Conservation (phyloP, 2,888 invertebrate genomes). For the Zeuzera pyrina region DNA sequence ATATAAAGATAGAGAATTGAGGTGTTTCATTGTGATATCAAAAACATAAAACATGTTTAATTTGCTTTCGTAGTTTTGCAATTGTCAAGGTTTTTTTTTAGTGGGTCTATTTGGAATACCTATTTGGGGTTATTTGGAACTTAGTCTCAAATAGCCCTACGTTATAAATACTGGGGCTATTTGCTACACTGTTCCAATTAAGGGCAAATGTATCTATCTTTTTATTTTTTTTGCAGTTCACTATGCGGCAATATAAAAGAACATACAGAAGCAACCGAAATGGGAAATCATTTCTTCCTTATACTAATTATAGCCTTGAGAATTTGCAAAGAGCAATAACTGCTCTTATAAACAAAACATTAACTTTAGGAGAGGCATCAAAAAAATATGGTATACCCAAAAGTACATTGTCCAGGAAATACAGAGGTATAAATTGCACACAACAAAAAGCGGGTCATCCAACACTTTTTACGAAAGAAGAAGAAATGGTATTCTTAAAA, state of each 20-base stretch:
- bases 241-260: background rate
- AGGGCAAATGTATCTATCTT: too few species aligned
- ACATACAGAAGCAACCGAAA: background rate
- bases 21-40: too few species aligned
- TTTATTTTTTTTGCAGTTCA: too few species aligned
- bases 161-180: too few species aligned
- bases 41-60: too few species aligned
- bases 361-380: conserved; percentile 6
- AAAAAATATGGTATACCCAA: conserved; percentile 9
- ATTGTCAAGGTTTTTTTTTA: too few species aligned
- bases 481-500: conserved; percentile 7
- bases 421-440: conserved; percentile 10
- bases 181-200: too few species aligned
- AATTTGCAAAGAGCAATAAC: conserved; percentile 9
- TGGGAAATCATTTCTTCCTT: background rate
- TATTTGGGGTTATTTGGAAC: too few species aligned
- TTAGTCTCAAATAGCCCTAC: too few species aligned
- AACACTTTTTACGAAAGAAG: conserved; percentile 10
- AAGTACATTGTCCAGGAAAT: conserved; percentile 11
- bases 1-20: too few species aligned
- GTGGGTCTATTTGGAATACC: too few species aligned
- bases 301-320: background rate
- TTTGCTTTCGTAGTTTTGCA: too few species aligned
- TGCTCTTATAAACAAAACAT: conserved; percentile 1
- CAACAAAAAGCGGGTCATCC: conserved; percentile 13